These are phyloP conservation scores for Crocallis elinguaria DNA, from an alignment of 2,888 invertebrate species.

Conservation along the genomic window DNA sequence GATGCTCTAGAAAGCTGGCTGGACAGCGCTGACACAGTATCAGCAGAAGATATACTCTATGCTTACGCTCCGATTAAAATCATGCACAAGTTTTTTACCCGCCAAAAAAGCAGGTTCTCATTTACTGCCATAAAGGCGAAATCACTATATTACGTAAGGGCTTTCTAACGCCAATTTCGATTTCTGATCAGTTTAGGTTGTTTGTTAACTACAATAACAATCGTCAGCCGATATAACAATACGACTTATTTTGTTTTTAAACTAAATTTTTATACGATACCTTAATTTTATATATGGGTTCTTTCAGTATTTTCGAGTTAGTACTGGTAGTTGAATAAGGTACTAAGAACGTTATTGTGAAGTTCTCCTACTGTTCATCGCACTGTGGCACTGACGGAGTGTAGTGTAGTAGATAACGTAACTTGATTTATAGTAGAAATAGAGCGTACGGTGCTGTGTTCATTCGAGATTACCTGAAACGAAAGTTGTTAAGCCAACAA, in stretches of 20 bases:
- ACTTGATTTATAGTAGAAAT: slow-evolving; percentile 29
- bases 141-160: too few relatives aligned
- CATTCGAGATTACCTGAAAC: slow-evolving; percentile 9
- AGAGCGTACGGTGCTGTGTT: background rate
- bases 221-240: too few relatives aligned
- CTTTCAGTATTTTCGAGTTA: too few relatives aligned
- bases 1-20: slow-evolving; percentile 64
- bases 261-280: too few relatives aligned
- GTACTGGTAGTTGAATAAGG: too few relatives aligned
- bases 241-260: too few relatives aligned
- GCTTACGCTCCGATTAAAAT: slow-evolving; percentile 1
- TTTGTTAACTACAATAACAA: too few relatives aligned
- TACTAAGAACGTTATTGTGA: background rate
- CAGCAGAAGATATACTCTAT: slow-evolving; percentile 15
- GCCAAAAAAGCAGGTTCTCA: too few relatives aligned
- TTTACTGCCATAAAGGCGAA: too few relatives aligned
- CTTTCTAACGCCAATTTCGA: too few relatives aligned
- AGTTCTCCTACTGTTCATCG: slow-evolving; percentile 3
- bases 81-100: background rate
- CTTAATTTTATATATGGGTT: too few relatives aligned
- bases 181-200: too few relatives aligned
- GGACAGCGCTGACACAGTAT: slow-evolving; percentile 14
- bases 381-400: slow-evolving; percentile 6
- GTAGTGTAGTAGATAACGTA: slow-evolving; percentile 21
- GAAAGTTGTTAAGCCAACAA: slow-evolving; percentile 1